Evolutionary conservation across 2,888 invertebrate species (phyloP), one percentile per base, ranked within the genome.

Genomic region (Panorpa germanica): DNA sequence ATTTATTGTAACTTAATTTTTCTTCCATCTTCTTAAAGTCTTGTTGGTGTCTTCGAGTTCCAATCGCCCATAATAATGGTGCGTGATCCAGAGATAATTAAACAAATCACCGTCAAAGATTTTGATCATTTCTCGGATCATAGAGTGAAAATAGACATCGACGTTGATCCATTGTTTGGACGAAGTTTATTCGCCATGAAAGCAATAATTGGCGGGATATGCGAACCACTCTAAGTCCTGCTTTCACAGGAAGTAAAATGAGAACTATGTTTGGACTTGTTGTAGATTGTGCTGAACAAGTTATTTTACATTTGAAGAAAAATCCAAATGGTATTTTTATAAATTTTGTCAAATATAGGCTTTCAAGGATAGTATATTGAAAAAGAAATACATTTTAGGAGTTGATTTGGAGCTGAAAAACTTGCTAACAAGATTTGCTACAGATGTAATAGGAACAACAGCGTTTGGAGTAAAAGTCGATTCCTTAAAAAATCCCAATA

Each of bases 381-480:
- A n/a, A n/a, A n/a, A n/a, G n/a, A n/a, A n/a, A n/a, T n/a, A n/a
- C n/a, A n/a, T n/a, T n/a, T n/a, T n/a, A n/a, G n/a, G n/a, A n/a
- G n/a, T n/a, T n/a, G n/a, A n/a, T n/a, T 21, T 54, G 3, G 50
- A 55, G 20, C 44, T 52, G 38, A 59, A 55, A 35, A 52, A 57
- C 4, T 45, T 47, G 7, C 47, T 46, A 22, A 41, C 47, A 8
- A 44, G 43, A 21, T 50, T 44, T 29, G 49, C 55, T 1, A 57
- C 50, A 28, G 59, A 59, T 39, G 52, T 53, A 0, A 57, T 60
- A 7, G 59, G 57, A 0, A 49, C 55, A 0, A 47, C 50, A 10
- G 59, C 57, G 1, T 59, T 58, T 37, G 59, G 59, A 0, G 36
- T 59, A 11, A 47, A 46, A 12, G 37, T 45, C 1, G 38, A 50